Base-by-base conservation (phyloP, 2,797 vertebrate genomes). In the Spatula clypeata region DNA sequence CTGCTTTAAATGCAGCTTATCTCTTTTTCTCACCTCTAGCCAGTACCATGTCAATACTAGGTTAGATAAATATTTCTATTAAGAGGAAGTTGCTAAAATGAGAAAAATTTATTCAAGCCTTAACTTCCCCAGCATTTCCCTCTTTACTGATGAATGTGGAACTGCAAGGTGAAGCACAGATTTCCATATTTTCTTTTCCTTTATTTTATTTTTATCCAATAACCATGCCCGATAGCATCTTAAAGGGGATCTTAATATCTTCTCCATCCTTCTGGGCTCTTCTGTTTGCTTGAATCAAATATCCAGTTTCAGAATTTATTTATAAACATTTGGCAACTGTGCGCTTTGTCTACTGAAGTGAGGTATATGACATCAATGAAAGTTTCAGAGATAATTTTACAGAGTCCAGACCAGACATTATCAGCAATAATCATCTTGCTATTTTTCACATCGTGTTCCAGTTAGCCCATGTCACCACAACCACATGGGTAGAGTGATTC, bases 401-500 rank as follows among this genome's bases (percentile, higher is more conserved):
- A 94, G 57, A 47, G 38, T 92, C 85, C 71, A 87, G 54, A 79
- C 5, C 38, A 88, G 62, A 71, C 54, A 47, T 74, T 93, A 65
- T 57, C 36, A 76, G 80, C 71, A 23, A 66, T 57, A 51, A 94
- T 66, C 73, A 94, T 93, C 64, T 71, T 94, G 62, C 62, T 86
- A 2, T 88, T 97, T 97, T 88, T 97, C 66, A 77, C 45, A 57
- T 73, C 94, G 81, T 91, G 90, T 87, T 96, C 91, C 92, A 88
- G 72, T 91, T 92, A 96, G 55, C 70, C 49, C 34, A 26, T 34
- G 92, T 96, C 91, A 94, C 79, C 94, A 94, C 54, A 86, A 92
- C 71, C 79, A 95, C 90, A 97, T 36, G 45, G 90, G 80, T 94
- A 91, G 88, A 93, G 64, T 92, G 96, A 96, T 96, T 98, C 96